Percentiles rank a stretch among this genome's conserved stretches.
Conservation (phyloP, 2,797 vertebrate species). For the Menidia menidia region DNA sequence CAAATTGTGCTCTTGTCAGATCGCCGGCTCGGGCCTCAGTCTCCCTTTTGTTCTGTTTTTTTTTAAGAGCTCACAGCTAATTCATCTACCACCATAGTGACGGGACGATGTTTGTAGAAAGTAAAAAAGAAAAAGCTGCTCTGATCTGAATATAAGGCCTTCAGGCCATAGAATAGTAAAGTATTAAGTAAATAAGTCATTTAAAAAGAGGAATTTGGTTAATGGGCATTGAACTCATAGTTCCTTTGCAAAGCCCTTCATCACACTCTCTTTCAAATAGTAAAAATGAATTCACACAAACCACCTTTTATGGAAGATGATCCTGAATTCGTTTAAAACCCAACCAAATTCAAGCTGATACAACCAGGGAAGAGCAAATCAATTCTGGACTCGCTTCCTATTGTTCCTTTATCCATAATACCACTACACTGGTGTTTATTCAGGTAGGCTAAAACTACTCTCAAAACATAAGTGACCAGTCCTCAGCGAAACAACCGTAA, state of each 20-base stretch:
- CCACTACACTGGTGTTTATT: no score
- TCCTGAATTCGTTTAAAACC: no score
- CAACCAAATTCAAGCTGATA: neutral
- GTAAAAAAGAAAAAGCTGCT: neutral
- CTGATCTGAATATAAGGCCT: neutral
- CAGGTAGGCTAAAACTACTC: no score
- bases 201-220: neutral
- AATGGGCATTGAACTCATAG: neutral
- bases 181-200: no score
- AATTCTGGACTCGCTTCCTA: neutral
- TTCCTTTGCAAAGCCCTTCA: neutral
- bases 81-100: neutral
- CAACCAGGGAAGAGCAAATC: neutral
- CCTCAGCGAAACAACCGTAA: no score
- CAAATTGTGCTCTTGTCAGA: slow-evolving; percentile 6
- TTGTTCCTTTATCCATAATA: neutral
- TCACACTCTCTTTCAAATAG: neutral
- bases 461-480: no score
- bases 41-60: neutral
- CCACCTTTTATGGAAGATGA: neutral
- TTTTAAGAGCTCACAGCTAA: neutral
- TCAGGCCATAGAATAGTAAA: neutral
- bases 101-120: neutral
- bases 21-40: neutral
- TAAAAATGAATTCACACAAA: neutral